Conservation (phyloP, 2,888 invertebrate species). For the Acanthosoma haemorrhoidale region DNA sequence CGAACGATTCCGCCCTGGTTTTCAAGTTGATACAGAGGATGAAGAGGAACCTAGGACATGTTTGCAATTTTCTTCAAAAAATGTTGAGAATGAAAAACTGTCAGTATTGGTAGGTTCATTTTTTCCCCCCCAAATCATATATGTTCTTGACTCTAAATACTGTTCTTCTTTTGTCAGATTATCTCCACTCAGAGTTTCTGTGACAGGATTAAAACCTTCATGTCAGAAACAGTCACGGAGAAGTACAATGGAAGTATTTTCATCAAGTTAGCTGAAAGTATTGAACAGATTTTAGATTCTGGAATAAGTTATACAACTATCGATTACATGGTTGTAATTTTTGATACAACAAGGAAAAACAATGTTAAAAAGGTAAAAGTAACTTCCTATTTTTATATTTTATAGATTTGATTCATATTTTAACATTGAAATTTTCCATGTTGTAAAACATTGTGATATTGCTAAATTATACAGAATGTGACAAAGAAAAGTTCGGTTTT, state of each 20-base stretch:
- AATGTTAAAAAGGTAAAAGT: neutral
- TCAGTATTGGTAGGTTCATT: neutral
- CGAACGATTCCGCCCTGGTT: neutral
- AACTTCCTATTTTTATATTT: too few relatives aligned
- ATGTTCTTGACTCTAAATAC: neutral
- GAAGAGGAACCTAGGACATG: neutral
- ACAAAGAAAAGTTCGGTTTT: too few relatives aligned
- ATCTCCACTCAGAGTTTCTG: constrained; percentile 16
- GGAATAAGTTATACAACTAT: constrained; percentile 6
- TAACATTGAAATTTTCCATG: too few relatives aligned
- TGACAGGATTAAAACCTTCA: neutral
- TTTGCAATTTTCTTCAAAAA: neutral
- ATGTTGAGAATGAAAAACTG: neutral
- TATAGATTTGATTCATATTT: too few relatives aligned
- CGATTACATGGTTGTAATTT: constrained; percentile 11
- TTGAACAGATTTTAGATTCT: constrained; percentile 19
- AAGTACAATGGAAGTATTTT: neutral
- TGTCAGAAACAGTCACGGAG: neutral
- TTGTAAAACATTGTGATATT: too few relatives aligned
- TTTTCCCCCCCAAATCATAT: too few relatives aligned
- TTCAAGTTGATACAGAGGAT: neutral
- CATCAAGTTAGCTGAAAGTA: constrained; percentile 13
- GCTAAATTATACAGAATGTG: too few relatives aligned
- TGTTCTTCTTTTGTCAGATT: neutral
- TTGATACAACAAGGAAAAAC: neutral